Percentiles rank a stretch among this genome's conserved stretches.
Conservation (phyloP, 2,888 invertebrate species). For the Phanerotoma sp. region DNA sequence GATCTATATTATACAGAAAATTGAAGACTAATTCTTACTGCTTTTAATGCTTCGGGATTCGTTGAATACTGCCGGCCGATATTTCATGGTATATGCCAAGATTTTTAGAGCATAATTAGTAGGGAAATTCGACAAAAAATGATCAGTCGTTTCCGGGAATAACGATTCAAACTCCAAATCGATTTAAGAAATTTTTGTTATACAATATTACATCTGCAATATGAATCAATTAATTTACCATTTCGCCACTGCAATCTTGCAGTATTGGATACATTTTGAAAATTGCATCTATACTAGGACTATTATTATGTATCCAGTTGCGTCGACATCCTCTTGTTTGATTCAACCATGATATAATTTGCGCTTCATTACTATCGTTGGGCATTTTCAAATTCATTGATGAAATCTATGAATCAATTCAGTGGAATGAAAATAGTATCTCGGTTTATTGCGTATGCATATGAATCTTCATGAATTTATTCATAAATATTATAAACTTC, state of each 20-base stretch:
- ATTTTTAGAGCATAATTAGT: neutral
- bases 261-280: neutral
- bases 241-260: neutral
- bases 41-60: neutral
- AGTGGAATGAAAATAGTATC: too few species aligned
- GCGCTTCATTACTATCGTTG: neutral
- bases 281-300: neutral
- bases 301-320: neutral
- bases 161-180: neutral
- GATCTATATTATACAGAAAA: too few species aligned
- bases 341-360: neutral
- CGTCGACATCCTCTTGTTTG: neutral
- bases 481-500: too few species aligned
- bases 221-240: neutral
- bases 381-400: neutral
- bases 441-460: too few species aligned
- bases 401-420: neutral
- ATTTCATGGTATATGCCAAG: neutral
- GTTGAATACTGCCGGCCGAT: neutral
- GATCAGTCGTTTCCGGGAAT: neutral
- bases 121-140: neutral
- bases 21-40: too few species aligned
- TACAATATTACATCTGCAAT: neutral
- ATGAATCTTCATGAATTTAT: too few species aligned
- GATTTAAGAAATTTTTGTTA: neutral